Conservation (phyloP, 2,888 invertebrate species). For the Rhynchonema sp. region DNA sequence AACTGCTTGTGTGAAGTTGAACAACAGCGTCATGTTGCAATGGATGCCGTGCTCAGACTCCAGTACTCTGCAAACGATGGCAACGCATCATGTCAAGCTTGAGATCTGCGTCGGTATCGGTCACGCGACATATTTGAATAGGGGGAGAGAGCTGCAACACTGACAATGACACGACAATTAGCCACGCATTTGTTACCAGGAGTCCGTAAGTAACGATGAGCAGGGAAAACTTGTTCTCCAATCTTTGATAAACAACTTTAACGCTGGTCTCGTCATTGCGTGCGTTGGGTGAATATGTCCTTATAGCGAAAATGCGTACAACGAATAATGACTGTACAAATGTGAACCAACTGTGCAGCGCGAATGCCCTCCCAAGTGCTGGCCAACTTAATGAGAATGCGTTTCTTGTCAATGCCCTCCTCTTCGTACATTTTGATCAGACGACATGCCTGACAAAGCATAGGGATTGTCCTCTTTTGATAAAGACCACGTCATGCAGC, state of each 20-base stretch:
- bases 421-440: conserved; percentile 73
- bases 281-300: too few relatives aligned
- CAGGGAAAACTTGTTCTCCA: too few relatives aligned
- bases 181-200: too few relatives aligned
- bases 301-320: background rate
- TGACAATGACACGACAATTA: too few relatives aligned
- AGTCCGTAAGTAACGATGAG: too few relatives aligned
- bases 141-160: too few relatives aligned
- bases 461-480: too few relatives aligned
- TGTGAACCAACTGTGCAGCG: conserved; percentile 62
- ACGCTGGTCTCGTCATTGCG: too few relatives aligned
- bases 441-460: conserved; percentile 45
- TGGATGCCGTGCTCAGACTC: conserved; percentile 82
- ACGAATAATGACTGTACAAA: background rate
- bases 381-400: conserved; percentile 87
- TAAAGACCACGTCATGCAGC: too few relatives aligned
- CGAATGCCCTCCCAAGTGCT: conserved; percentile 99
- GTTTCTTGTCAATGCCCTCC: conserved; percentile 66
- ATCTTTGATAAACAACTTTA: too few relatives aligned
- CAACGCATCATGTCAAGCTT: background rate
- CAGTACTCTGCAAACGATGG: conserved; percentile 45
- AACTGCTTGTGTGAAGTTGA: conserved; percentile 52
- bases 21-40: conserved; percentile 88
- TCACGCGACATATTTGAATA: too few relatives aligned
- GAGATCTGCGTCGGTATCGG: too few relatives aligned